Base-by-base conservation (phyloP, 2,888 invertebrate genomes). In the Macrophya alboannulata region DNA sequence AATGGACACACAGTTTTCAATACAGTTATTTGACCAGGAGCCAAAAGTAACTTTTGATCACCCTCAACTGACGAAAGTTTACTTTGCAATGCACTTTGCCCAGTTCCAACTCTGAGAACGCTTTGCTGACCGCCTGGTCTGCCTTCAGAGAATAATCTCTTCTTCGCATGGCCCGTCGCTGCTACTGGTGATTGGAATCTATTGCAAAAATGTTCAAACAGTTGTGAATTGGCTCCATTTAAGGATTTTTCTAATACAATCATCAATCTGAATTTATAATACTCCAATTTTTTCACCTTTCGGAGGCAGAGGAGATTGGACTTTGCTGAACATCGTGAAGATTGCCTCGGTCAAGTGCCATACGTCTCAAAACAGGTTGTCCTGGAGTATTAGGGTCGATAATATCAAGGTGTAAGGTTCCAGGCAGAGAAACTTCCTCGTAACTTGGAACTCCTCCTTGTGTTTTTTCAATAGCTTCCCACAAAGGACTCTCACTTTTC, bases 401-500 rank as follows among this genome's bases (percentile, higher is more conserved):
- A 4, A 90, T 89, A 86, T 93, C 93, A n/a, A 92, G 88, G 48
- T 83, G 68, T 5, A 83, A 48, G 62, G 92, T 91, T 25, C 95
- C 95, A 0, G 96, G 96, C 79, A 96, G 91, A 37, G 96, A 96
- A 4, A 97, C 97, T 89, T 97, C 97, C 89, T 96, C 96, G 93
- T 96, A 97, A n/a, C 96, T 95, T 0, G 98, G 98, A 72, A 98
- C 95, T n/a, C 95, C 94, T 68, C 94, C 94, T 2, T 94, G 95
- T 40, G 95, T 94, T 68, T 94, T 94, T 87, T 94, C 94, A 77
- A 98, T 96, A 45, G 96, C 96, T 72, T 96, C 95, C 99, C 99
- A 99, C 48, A 99, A 92, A 0, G 98, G 97, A 90, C 99, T 99
- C 85, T 96, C 96, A 15, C 95, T 95, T 86, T 96, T 95, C 99